These are phyloP conservation scores for Cecidostiba fungosa DNA, from an alignment of 2,888 invertebrate genomes.

Conservation along the genomic window DNA sequence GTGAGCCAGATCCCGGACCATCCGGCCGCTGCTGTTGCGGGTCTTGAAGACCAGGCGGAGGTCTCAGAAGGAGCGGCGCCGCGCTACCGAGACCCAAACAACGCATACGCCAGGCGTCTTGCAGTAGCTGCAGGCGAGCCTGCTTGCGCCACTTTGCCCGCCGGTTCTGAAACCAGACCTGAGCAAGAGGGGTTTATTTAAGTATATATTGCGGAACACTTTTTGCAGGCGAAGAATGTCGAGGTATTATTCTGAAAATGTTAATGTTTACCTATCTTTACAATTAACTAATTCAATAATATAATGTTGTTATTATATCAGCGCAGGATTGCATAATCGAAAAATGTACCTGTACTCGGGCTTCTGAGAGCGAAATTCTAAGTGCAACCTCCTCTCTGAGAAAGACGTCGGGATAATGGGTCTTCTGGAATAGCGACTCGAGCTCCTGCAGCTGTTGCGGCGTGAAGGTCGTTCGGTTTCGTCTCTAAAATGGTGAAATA, in stretches of 20 bases:
- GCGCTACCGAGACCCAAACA: slow-evolving; percentile 85
- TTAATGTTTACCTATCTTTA: background rate
- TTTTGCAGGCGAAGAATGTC: no score
- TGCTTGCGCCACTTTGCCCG: slow-evolving; percentile 96
- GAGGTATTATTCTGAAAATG: background rate
- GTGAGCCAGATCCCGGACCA: background rate
- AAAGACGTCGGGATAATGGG: slow-evolving; percentile 96
- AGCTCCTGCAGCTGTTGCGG: slow-evolving; percentile 95
- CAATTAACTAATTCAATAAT: background rate
- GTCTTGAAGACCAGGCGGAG: slow-evolving; percentile 72
- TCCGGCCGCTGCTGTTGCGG: slow-evolving; percentile 64
- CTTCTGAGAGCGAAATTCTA: slow-evolving; percentile 94
- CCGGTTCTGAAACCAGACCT: slow-evolving; percentile 96
- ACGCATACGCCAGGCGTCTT: slow-evolving; percentile 95
- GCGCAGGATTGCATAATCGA: background rate
- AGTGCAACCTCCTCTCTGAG: slow-evolving; percentile 95
- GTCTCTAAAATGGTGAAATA: slow-evolving; percentile 83
- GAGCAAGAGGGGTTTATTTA: slow-evolving; percentile 40
- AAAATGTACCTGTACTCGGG: slow-evolving; percentile 90
- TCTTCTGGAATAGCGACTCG: slow-evolving; percentile 95
- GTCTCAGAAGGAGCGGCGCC: slow-evolving; percentile 76
- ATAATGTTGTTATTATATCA: no score
- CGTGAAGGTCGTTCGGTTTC: slow-evolving; percentile 96
- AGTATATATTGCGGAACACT: background rate
- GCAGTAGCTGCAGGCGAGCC: slow-evolving; percentile 90